Percentiles rank a stretch among this genome's conserved stretches.
phyloP scores from a whole-genome alignment of 2,113 vertebrate species.

The Cygnus buccinator region DNA sequence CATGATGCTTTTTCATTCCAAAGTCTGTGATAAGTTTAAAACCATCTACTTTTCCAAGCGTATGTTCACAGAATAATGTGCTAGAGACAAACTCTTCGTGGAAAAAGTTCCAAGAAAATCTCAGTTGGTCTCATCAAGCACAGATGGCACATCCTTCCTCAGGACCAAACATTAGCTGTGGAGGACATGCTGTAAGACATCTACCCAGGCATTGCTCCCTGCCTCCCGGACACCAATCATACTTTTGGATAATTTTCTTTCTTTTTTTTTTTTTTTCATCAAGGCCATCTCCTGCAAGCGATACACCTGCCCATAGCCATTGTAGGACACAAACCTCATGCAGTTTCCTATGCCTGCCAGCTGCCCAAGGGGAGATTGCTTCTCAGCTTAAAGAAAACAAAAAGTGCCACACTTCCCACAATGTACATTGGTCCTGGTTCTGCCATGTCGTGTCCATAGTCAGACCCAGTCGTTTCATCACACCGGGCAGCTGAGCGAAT shows the following conservation, averaged over 20 bases:
- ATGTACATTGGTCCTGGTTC: not conserved
- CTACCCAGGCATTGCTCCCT: not conserved
- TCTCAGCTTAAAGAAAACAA: not conserved
- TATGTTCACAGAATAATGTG: not conserved
- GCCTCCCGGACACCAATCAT: not conserved
- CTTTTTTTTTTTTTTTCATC: not conserved
- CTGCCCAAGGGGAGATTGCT: not conserved
- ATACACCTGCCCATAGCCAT: not conserved
- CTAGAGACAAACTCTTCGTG: not conserved
- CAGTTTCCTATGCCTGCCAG: not conserved
- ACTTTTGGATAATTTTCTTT: not conserved
- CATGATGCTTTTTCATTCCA: not conserved
- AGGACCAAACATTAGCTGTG: not conserved
- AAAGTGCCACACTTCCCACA: fast-evolving
- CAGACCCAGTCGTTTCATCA: not conserved
- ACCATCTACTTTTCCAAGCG: not conserved
- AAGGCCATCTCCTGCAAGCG: not conserved
- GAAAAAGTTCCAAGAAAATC: not conserved
- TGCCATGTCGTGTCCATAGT: not conserved
- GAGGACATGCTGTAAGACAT: not conserved
- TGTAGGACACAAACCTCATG: not conserved
- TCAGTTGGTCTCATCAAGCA: not conserved
- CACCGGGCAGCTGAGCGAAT: slow-evolving; percentile 6
- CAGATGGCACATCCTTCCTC: not conserved
- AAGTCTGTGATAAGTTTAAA: not conserved